Base-by-base conservation (phyloP, 1,140 invertebrate species). In the Hermetia illucens region DNA sequence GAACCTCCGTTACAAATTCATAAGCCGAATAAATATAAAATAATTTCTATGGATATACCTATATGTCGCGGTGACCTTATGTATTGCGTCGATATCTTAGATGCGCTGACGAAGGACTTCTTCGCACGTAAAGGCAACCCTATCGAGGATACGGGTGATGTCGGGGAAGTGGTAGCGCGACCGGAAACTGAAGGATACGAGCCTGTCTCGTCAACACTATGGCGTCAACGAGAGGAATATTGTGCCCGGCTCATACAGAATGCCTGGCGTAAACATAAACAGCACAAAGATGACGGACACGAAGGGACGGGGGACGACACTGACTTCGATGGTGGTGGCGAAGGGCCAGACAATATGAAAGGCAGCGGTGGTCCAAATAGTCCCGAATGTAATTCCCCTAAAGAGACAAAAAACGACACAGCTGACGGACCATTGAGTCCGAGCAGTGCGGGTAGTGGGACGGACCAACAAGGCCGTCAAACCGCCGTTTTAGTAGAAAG, bases 21-120 rank as follows among this genome's bases (percentile, higher is more conserved):
- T 59, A 96, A 96, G 64, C 93, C 93, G 33, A 97, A 97, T 63
- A 93, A 96, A 70, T 96, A 94, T 66, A 94, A 95, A 74, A 91
- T 98, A 54, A 88, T 96, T 58, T 90, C 87, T 49, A 91, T 97
- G 85, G 91, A 97, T 64, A 96, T 97, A 60, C 86, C 92, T 35
- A 97, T 97, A 58, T 97, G 92, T 70, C 89, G 92, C 65, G 86
- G 82, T 30, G 92, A 97, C 66, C 73, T 85, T 64, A 89, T 94
- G 75, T 94, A 89, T 70, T 97, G 93, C 66, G 87, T 94, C 48
- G 93, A 97, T 68, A 95, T 98, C 52, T 71, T 97, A 50, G 92
- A 97, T 66, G 91, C 91, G 21, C 74, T 97, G 39, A 89, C 84
- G 17, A 87, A 87, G 57, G 90, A 96, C 73, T 97, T 96, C 71